Conservation (phyloP, 1,140 invertebrate species). For the Leptopilina boulardi region DNA sequence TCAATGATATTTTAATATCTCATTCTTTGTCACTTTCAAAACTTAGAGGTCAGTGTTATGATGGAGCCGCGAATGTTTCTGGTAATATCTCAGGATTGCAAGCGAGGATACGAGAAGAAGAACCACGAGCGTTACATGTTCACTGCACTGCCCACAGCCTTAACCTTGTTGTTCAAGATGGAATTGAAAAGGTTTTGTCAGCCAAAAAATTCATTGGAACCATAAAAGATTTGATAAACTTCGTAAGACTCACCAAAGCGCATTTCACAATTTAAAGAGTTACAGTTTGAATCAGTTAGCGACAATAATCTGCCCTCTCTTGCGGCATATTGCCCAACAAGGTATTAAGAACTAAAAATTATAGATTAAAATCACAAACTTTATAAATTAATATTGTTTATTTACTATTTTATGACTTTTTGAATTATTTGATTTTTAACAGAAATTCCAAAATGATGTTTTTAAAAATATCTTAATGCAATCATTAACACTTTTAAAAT, state of each 20-base stretch:
- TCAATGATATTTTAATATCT: constrained; percentile 41
- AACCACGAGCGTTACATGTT: constrained; percentile 54
- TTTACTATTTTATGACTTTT: too few relatives aligned
- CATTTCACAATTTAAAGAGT: constrained; percentile 42
- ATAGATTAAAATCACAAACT: neutral
- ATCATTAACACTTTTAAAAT: too few relatives aligned
- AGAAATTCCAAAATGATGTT: too few relatives aligned
- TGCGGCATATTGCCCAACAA: constrained; percentile 38
- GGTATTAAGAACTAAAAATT: too few relatives aligned
- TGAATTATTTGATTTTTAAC: too few relatives aligned
- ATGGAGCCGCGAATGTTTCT: constrained; percentile 56
- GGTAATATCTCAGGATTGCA: constrained; percentile 51
- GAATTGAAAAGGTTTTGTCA: constrained; percentile 37
- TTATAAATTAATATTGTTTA: too few relatives aligned
- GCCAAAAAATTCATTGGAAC: constrained; percentile 47
- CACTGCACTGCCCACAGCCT: constrained; percentile 51
- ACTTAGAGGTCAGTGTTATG: constrained; percentile 55
- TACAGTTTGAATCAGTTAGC: constrained; percentile 33
- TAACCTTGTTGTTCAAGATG: constrained; percentile 52
- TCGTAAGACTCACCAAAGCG: constrained; percentile 48
- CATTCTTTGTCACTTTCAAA: constrained; percentile 41
- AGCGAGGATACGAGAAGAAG: constrained; percentile 45
- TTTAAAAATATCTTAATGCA: too few relatives aligned
- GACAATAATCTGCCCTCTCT: constrained; percentile 35
- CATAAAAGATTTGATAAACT: constrained; percentile 45